Evolutionary conservation across 2,888 invertebrate species (phyloP).

Genomic region (Parasteatoda lunata): DNA sequence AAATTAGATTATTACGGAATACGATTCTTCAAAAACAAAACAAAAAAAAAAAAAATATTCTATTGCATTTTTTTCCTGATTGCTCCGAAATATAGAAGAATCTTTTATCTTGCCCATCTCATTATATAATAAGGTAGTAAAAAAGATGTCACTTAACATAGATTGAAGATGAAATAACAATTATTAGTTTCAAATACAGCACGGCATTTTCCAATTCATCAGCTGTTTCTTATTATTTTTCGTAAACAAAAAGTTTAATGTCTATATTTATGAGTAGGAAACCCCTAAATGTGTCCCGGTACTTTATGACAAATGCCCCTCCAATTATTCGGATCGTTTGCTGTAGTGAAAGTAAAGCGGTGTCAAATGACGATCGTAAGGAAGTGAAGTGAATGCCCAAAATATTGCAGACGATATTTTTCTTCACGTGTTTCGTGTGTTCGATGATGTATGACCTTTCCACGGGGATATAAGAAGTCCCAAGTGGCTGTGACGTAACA

Average conservation of each 20-base stretch:
- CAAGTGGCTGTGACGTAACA: constrained; percentile 42
- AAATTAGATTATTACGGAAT: no score
- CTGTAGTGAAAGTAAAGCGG: constrained; percentile 17
- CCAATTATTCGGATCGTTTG: constrained; percentile 51
- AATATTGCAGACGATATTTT: neutral
- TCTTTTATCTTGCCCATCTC: no score
- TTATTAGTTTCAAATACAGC: no score
- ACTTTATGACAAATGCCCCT: neutral
- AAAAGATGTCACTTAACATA: no score
- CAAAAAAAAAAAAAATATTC: no score
- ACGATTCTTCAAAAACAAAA: no score
- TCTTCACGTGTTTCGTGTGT: constrained; percentile 20
- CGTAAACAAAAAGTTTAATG: neutral
- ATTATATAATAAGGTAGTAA: no score
- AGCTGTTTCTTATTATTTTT: neutral
- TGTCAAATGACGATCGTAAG: constrained; percentile 35
- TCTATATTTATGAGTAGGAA: neutral
- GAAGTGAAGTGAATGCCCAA: constrained; percentile 18
- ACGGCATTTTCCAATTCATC: neutral
- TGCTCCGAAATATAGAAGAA: no score
- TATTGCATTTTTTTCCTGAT: no score
- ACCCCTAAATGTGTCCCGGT: neutral
- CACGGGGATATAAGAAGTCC: constrained; percentile 46
- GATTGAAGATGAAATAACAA: no score
- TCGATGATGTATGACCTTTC: constrained; percentile 59